Base-by-base conservation (phyloP, 2,888 invertebrate genomes). In the Geophilus truncorum region DNA sequence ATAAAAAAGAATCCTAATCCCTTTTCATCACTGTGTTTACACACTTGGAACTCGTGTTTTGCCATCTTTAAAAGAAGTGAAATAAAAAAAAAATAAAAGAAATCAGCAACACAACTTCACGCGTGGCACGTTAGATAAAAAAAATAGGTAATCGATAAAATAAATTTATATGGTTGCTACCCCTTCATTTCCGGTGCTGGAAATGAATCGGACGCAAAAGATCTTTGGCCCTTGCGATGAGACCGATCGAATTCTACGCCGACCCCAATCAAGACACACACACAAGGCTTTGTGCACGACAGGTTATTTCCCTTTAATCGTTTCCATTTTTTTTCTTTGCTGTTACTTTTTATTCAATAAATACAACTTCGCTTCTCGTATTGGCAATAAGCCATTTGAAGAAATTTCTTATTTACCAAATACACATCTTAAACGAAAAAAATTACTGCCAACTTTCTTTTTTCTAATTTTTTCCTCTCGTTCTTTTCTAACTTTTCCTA, bases 161-260 rank as follows among this genome's bases (percentile, higher is more conserved):
- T 62, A 62, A 62, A 62, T 62, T 62, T 62, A 23, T 62, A 62
- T 62, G 28, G 23, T 62, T 23, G 62, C 62, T 15, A 62, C 25
- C 45, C 62, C 62, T 62, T 62, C 62, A 62, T 62, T 62, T 62
- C 62, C 62, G 62, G 62, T 62, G 25, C 25, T 62, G 62, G 62
- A 62, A 62, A 62, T 62, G 62, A 62, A 62, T 62, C 62, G 62
- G 62, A 62, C 62, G 25, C 62, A 62, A 62, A 62, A 62, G 62
- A 62, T 62, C 62, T 62, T 62, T 62, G 62, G 62, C 62, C 62
- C 25, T 15, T 23, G 62, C 62, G 62, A 62, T 62, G 62, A 62
- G 62, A 62, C 62, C 62, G 62, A 62, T 62, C 62, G 62, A 62
- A 62, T 62, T 62, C 25, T 25, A 62, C 7, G 62, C 62, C 62